Conservation (phyloP, 2,797 vertebrate genomes). For the Phrynocephalus guinanensis region DNA sequence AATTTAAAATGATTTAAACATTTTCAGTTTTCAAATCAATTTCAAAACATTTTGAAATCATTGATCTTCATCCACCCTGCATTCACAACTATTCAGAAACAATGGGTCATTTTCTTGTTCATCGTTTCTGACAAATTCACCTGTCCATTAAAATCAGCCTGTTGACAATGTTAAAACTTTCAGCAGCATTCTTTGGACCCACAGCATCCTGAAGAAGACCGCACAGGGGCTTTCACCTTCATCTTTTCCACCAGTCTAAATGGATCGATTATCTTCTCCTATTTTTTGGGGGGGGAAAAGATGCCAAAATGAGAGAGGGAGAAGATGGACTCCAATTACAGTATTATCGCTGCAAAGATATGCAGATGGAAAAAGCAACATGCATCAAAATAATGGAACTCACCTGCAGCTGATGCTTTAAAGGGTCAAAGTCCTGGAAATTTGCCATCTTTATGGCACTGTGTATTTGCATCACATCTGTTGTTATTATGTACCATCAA, state of each 20-base stretch:
- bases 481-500: not conserved
- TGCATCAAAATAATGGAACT: not conserved
- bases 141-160: not conserved
- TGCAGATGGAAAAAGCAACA: not conserved
- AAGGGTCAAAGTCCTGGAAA: not conserved
- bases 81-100: not conserved
- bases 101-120: not conserved
- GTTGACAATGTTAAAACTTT: conserved; percentile 37
- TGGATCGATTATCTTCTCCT: conserved; percentile 76
- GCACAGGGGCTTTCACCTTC: conserved; percentile 50
- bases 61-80: no score
- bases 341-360: not conserved
- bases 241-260: conserved; percentile 75
- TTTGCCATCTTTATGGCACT: not conserved
- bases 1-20: no score
- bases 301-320: not conserved
- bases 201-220: conserved; percentile 80
- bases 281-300: conserved; percentile 45
- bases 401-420: not conserved
- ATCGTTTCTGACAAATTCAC: not conserved
- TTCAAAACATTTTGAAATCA: no score
- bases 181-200: conserved; percentile 78
- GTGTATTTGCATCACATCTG: not conserved
- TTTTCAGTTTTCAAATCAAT: no score
- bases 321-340: not conserved